Conservation (phyloP, 2,888 invertebrate species). For the Marronus borbonicus region DNA sequence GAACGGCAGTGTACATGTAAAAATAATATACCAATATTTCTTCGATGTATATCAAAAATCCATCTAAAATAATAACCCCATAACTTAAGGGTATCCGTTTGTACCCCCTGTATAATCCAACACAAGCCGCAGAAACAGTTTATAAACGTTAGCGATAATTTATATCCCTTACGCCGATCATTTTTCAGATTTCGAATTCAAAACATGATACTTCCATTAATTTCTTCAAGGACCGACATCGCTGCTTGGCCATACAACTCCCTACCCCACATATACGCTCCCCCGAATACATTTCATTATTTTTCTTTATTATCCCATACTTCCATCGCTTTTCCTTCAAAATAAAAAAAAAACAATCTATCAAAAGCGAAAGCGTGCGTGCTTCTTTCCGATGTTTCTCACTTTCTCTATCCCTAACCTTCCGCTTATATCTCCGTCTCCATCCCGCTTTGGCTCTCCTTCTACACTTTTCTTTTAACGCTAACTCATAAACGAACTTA, state of each 20-base stretch:
- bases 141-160: not conserved
- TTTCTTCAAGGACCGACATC: not conserved
- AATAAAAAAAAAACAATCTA: not conserved
- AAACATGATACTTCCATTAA: not conserved
- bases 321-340: not conserved
- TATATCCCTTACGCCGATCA: not conserved
- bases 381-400: no score
- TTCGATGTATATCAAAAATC: no score
- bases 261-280: not conserved
- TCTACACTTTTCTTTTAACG: not conserved
- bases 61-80: no score
- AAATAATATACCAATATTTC: no score
- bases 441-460: not conserved
- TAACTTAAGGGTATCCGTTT: no score
- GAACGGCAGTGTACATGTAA: no score
- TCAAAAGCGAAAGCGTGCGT: not conserved
- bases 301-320: not conserved
- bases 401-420: no score
- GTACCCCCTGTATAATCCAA: no score
- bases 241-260: no score
- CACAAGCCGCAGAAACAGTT: no score
- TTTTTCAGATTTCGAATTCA: not conserved
- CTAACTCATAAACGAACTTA: constrained; percentile 19
- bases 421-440: no score
- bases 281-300: not conserved